Evolutionary conservation across 2,888 invertebrate genomes (phyloP).

Genomic region (Malacosoma neustria): DNA sequence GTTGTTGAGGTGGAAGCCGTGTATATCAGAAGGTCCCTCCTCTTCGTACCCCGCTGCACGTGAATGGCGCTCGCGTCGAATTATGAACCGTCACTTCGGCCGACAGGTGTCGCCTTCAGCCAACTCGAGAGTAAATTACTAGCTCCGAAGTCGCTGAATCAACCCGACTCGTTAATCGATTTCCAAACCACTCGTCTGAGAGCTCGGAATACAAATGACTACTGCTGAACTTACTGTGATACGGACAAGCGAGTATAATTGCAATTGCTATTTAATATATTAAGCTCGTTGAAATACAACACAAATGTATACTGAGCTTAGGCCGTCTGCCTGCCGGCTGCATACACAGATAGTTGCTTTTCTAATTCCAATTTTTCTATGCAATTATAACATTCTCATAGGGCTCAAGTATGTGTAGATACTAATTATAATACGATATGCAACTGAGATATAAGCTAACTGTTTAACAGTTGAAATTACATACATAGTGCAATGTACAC

Average conservation of each 20-base stretch:
- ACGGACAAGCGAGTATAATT: no score
- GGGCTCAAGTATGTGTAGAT: no score
- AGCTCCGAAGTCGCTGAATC: conserved; percentile 69
- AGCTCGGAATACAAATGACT: conserved; percentile 36
- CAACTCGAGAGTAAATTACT: conserved; percentile 73
- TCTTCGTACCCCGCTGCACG: conserved; percentile 50
- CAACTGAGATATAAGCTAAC: no score
- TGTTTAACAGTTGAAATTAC: neutral
- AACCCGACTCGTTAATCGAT: conserved; percentile 65
- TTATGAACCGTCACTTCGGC: conserved; percentile 68
- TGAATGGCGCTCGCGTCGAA: conserved; percentile 65
- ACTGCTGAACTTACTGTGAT: conserved; percentile 16
- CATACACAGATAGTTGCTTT: no score
- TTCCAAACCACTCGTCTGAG: conserved; percentile 49
- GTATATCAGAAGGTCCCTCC: conserved; percentile 17
- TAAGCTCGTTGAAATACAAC: no score
- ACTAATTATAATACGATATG: no score
- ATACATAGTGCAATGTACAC: neutral
- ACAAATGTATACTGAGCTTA: no score
- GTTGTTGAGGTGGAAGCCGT: neutral
- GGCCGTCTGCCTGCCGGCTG: no score
- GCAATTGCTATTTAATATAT: no score
- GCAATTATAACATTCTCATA: no score
- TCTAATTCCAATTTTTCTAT: no score
- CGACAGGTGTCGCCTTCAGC: conserved; percentile 74